Conservation (phyloP, 2,113 vertebrate species). For the Dissostichus mawsoni region DNA sequence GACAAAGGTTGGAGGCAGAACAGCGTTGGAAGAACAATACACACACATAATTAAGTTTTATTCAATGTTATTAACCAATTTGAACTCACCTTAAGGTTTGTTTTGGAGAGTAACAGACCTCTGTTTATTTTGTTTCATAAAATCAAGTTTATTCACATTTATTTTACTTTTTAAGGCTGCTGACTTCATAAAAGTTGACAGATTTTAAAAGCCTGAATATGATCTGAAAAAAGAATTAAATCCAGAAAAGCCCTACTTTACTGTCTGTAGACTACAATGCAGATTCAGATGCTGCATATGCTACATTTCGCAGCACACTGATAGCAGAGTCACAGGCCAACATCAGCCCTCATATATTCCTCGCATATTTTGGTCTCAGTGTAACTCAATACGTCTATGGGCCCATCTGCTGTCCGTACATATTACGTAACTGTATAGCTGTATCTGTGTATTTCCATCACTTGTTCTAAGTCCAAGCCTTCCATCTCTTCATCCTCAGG, state of each 20-base stretch:
- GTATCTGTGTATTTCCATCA: constrained; percentile 67
- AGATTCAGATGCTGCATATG: constrained; percentile 15
- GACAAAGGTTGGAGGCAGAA: no score
- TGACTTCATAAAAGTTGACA: no score
- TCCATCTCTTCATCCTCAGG: constrained; percentile 64
- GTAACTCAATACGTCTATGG: constrained; percentile 7
- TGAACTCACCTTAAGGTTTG: no score
- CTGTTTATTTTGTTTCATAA: no score
- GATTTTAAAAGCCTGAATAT: no score
- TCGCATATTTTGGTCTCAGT: constrained; percentile 21
- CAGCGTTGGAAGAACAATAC: no score
- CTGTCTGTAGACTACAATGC: background rate
- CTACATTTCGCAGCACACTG: background rate
- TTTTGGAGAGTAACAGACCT: no score
- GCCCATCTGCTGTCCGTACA: constrained; percentile 47
- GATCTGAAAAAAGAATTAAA: no score
- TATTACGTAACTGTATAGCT: constrained; percentile 50
- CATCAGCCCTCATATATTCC: constrained; percentile 2
- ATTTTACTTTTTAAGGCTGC: no score
- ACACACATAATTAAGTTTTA: no score
- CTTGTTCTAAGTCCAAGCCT: background rate
- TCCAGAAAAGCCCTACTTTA: background rate
- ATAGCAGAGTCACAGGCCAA: constrained; percentile 14
- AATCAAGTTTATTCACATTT: no score
- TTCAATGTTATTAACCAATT: no score